A percentile compares a stretch with the other conserved stretches of the same genome.
phyloP scores from a whole-genome alignment of 2,888 invertebrate species.

The Miltochrista miniata region DNA sequence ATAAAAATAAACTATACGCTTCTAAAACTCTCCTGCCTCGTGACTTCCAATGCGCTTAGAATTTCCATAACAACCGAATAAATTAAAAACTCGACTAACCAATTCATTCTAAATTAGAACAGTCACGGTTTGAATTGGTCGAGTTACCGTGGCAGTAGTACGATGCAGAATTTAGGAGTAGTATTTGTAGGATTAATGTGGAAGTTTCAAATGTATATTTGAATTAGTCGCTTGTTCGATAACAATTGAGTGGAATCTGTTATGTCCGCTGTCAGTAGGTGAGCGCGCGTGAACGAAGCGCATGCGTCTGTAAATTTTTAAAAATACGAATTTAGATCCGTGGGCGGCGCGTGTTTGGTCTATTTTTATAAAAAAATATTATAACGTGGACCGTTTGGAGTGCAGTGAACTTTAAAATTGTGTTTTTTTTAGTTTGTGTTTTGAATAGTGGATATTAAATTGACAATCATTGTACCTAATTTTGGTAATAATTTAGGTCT shows the following conservation, averaged over 20 bases:
- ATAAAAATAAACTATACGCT: slow-evolving; percentile 40
- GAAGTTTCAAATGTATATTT: slow-evolving; percentile 21
- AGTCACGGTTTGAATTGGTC: slow-evolving; percentile 8
- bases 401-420: slow-evolving; percentile 68
- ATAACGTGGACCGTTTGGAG: slow-evolving; percentile 50
- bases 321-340: slow-evolving; percentile 47
- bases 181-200: slow-evolving; percentile 2
- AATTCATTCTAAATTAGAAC: slow-evolving; percentile 1
- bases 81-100: slow-evolving; percentile 16
- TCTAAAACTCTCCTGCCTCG: slow-evolving; percentile 33
- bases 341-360: slow-evolving; percentile 51
- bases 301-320: slow-evolving; percentile 54
- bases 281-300: slow-evolving; percentile 60
- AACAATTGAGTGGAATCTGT: slow-evolving; percentile 45
- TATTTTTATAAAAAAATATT: slow-evolving; percentile 60
- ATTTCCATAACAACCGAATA: slow-evolving; percentile 33
- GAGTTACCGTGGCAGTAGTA: slow-evolving; percentile 13
- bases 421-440: slow-evolving; percentile 27
- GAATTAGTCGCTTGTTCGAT: slow-evolving; percentile 49
- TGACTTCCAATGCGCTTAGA: slow-evolving; percentile 39
- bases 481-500: too few species aligned
- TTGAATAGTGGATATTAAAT: slow-evolving; percentile 32
- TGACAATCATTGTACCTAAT: neutral
- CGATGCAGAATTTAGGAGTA: slow-evolving; percentile 16
- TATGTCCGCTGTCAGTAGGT: slow-evolving; percentile 53